phyloP scores from a whole-genome alignment of 2,797 vertebrate species.

The Enteromius fasciolatus region DNA sequence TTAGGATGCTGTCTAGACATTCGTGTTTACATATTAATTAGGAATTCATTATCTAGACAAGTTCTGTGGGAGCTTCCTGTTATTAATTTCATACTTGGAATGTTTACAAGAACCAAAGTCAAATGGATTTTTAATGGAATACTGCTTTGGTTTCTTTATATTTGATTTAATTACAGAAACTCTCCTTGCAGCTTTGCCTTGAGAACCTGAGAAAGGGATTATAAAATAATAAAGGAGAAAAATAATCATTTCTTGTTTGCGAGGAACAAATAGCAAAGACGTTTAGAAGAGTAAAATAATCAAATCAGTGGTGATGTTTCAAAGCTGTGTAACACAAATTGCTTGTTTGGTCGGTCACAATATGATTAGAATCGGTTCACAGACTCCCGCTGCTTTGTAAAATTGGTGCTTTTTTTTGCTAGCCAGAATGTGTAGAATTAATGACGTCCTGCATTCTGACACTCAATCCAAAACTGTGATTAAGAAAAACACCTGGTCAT shows the following conservation, averaged over 20 bases:
- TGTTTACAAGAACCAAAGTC: slow-evolving; percentile 60
- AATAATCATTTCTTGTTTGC: background rate
- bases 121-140: background rate
- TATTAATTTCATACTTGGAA: slow-evolving; percentile 54
- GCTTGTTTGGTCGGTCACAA: background rate
- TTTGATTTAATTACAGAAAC: background rate
- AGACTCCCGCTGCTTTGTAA: background rate
- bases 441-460: slow-evolving; percentile 14
- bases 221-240: background rate
- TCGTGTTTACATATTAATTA: slow-evolving; percentile 56
- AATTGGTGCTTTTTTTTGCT: background rate
- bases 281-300: background rate
- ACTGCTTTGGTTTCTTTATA: background rate
- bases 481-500: slow-evolving; percentile 22
- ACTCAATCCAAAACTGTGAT: background rate
- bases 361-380: background rate
- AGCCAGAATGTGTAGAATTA: background rate
- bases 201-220: background rate
- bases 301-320: background rate
- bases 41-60: slow-evolving; percentile 66
- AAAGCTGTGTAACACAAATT: background rate
- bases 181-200: background rate
- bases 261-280: background rate
- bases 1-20: slow-evolving; percentile 51
- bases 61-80: slow-evolving; percentile 61